Evolutionary conservation across 2,113 vertebrate species (phyloP), one percentile per base, ranked within the genome.

Genomic region (Bothrops jararaca): DNA sequence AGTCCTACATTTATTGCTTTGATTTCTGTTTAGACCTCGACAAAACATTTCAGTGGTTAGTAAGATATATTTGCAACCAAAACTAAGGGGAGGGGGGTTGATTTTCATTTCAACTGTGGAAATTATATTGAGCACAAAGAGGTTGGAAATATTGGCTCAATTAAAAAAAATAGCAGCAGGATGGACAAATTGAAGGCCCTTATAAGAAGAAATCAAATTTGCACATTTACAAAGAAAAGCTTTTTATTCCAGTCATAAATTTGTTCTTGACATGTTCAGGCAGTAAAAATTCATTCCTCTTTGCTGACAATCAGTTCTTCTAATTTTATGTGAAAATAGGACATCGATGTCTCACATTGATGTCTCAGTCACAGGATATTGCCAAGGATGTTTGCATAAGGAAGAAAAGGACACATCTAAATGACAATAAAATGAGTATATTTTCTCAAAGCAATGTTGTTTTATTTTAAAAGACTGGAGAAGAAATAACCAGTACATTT

Each of bases 1-100:
- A 95, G 92, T 89, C 94, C 34, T 94, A 93, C 93, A 95, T 96
- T 96, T 95, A 94, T 94, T 95, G 88, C 89, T 90, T 95, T 45
- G 64, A 1, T 0, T 91, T 96, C 94, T 95, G 85, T 94, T 96
- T 93, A 92, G 74, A 29, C 93, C 88, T 26, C 86, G 91, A 92
- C 93, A 92, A 94, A 88, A 1, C 0, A 86, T 85, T 92, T 42
- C 22, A 42, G 80, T 94, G 45, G n/a, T 57, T 89, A 92, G 86
- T 58, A 89, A 92, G 93, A 94, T 93, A 94, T 92, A 94, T 74
- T 57, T 92, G 24, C 0, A 1, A 60, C 34, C 87, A 91, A 58
- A 34, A 90, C 52, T 54, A 57, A 85, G 91, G 80, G 5, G 42
- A 20, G 69, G 53, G 64, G 85, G 56, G 50, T 11, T n/a, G 54